A percentile compares a stretch with the other conserved stretches of the same genome.
Evolutionary conservation across 1,140 invertebrate species (phyloP).

Genomic region (Coboldia fuscipes): DNA sequence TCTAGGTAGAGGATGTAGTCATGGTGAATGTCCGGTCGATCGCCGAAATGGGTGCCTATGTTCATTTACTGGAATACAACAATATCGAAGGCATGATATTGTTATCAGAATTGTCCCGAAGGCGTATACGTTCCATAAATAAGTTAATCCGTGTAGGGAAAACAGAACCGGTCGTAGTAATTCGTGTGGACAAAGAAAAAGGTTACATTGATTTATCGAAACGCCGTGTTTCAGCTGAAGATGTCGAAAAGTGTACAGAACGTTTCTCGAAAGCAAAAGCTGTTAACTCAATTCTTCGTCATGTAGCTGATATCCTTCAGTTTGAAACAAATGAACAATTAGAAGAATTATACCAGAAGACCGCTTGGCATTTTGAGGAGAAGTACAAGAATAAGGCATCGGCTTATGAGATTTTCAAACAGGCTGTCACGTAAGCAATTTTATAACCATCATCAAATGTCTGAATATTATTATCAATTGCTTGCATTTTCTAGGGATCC

Average conservation of each 20-base stretch:
- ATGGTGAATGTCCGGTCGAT: constrained; percentile 98
- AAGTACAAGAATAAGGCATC: constrained; percentile 90
- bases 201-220: constrained; percentile 99
- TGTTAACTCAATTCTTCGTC: constrained; percentile 92
- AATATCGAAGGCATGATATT: constrained; percentile 97
- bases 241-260: constrained; percentile 95
- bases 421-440: constrained; percentile 74
- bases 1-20: constrained; percentile 81
- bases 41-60: constrained; percentile 99
- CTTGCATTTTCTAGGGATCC: constrained; percentile 48
- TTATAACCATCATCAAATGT: too few species aligned
- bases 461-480: too few species aligned
- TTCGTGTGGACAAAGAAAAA: constrained; percentile 98
- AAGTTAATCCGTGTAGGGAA: constrained; percentile 97
- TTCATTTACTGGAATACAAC: constrained; percentile 94
- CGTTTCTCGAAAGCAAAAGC: constrained; percentile 97
- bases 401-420: constrained; percentile 96
- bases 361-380: constrained; percentile 98
- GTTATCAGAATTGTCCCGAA: constrained; percentile 85
- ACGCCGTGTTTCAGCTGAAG: constrained; percentile 91
- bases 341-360: constrained; percentile 89
- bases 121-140: constrained; percentile 98
- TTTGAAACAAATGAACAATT: constrained; percentile 82
- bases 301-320: constrained; percentile 86
- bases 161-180: constrained; percentile 97